These are phyloP conservation scores for Ophiodon elongatus DNA, from an alignment of 2,113 vertebrate genomes.

Conservation along the genomic window DNA sequence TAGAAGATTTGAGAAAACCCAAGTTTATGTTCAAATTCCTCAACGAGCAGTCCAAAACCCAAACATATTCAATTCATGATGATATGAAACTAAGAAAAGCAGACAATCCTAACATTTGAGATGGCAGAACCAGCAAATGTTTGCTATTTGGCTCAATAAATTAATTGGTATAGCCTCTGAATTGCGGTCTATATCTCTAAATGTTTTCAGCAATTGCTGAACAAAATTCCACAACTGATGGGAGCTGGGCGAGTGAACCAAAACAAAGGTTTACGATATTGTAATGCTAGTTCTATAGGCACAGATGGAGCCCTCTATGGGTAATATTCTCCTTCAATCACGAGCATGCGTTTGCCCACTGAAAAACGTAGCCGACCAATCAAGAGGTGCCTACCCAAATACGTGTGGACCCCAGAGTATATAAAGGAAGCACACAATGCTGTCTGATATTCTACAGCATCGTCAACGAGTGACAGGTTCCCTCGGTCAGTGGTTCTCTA, in stretches of 20 bases:
- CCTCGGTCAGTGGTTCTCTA: not conserved
- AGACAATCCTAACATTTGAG: not conserved
- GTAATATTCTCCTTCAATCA: not conserved
- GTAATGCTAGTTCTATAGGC: no score
- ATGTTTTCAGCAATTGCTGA: no score
- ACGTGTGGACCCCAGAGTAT: not conserved
- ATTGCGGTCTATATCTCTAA: no score
- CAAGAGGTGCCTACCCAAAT: not conserved
- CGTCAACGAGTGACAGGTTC: not conserved
- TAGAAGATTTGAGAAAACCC: no score
- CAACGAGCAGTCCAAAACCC: no score
- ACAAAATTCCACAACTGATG: not conserved
- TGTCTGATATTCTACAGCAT: not conserved
- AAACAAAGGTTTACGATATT: not conserved
- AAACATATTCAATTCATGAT: no score
- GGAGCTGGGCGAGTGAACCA: not conserved
- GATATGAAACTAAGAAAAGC: no score
- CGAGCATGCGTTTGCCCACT: not conserved
- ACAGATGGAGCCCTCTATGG: no score
- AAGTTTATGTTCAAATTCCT: no score
- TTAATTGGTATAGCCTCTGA: not conserved
- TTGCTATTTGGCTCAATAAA: not conserved
- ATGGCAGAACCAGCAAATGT: not conserved
- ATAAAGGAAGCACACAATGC: not conserved
- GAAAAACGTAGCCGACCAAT: not conserved